Conservation (phyloP, 2,113 vertebrate species). For the Gobius niger region DNA sequence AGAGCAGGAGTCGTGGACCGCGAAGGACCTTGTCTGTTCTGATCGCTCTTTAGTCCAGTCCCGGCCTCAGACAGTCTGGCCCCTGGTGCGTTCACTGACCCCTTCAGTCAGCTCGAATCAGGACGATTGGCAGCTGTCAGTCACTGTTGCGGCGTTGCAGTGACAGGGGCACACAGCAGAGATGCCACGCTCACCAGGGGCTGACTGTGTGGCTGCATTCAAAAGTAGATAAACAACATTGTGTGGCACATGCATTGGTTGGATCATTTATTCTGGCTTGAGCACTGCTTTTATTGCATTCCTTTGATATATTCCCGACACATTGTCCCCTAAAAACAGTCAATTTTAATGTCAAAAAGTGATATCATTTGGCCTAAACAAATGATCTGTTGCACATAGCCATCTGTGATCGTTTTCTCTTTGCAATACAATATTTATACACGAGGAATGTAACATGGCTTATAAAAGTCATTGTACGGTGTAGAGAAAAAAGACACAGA, state of each 20-base stretch:
- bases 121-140: slow-evolving; percentile 6
- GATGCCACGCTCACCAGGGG: background rate
- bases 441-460: background rate
- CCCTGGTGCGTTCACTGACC: slow-evolving; percentile 5
- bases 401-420: too few relatives aligned
- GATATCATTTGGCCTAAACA: too few relatives aligned
- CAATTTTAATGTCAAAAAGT: too few relatives aligned
- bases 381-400: too few relatives aligned
- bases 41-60: background rate
- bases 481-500: too few relatives aligned
- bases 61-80: background rate
- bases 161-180: background rate
- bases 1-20: background rate
- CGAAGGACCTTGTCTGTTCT: slow-evolving; percentile 1
- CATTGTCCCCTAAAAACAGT: too few relatives aligned
- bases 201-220: background rate
- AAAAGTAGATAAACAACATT: background rate
- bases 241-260: background rate
- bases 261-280: background rate
- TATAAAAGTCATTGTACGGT: too few relatives aligned
- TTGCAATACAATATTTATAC: too few relatives aligned
- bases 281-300: background rate
- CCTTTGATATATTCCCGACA: too few relatives aligned
- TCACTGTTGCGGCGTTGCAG: background rate
- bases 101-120: slow-evolving; percentile 4